Base-by-base conservation (phyloP, 2,113 vertebrate genomes). In the Pangasianodon hypophthalmus region DNA sequence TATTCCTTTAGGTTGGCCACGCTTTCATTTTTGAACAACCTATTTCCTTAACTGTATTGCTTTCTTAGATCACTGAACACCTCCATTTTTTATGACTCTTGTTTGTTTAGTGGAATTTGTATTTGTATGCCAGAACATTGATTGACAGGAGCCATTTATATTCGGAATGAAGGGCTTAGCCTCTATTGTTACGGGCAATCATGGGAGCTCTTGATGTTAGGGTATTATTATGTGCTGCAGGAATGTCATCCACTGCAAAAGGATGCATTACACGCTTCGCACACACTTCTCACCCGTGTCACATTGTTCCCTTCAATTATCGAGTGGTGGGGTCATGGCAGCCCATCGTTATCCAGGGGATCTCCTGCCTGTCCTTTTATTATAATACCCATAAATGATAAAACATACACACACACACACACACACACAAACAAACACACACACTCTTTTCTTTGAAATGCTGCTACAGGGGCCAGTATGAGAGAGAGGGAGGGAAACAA, bases 331-430 rank as follows among this genome's bases (percentile, higher is more conserved):
- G 80, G 62, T 56, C 87, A 21, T 13, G 71, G 29, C 54, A 44
- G 18, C 52, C 41, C 24, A 37, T 14, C 11, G 29, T 79, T 69
- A 79, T 69, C 82, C 24, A 14, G 26, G 26, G 56, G 9, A 9
- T 62, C 73, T 58, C 37, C 50, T 88, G 44, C 19, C 52, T 37
- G 62, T 62, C 29, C 29, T 67, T 81, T 64, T 83, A 64, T 83
- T 48, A 87, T 71, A 64, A 71, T 46, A 90, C 16, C n/a, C 21
- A 86, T 58, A 88, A 84, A 71, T 24, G 19, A 69, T 69, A 86
- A 88, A 80, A 90, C 4, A 88, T 18, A 41, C 37, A 87, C 75
- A 82, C n/a, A 77, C 50, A 79, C 71, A 44, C 86, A 80, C 4
- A 88, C 41, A 67, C 37, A 87, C 2, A 46, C 29, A 41, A 13